phyloP scores from a whole-genome alignment of 2,888 invertebrate genomes.

The Sarcophaga caerulescens region DNA sequence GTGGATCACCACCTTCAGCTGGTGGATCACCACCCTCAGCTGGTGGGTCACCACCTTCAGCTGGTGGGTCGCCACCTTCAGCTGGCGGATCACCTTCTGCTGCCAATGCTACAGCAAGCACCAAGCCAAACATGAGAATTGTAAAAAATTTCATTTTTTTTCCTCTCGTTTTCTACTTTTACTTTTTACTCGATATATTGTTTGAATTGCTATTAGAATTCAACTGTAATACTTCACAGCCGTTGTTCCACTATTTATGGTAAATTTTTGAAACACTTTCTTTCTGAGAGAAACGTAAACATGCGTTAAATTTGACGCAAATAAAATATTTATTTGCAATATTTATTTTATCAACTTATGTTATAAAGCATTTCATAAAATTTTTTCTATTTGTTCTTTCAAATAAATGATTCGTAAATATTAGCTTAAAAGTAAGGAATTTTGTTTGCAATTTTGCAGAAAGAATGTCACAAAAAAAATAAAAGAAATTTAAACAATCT shows the following conservation, averaged over 20 bases:
- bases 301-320: no score
- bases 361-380: neutral
- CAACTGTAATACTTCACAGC: neutral
- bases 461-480: neutral
- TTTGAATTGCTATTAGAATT: slow-evolving; percentile 1
- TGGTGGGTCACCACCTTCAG: neutral
- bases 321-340: neutral
- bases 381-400: neutral
- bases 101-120: slow-evolving; percentile 17
- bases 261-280: neutral
- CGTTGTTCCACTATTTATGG: neutral
- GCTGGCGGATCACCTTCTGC: neutral
- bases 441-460: neutral
- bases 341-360: no score
- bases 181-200: neutral
- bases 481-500: no score
- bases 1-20: no score
- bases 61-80: neutral
- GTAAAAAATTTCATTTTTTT: neutral
- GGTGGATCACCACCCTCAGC: no score
- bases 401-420: neutral
- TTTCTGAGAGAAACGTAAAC: no score
- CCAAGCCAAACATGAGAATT: neutral
- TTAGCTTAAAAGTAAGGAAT: neutral
- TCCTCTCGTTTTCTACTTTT: neutral